phyloP scores from a whole-genome alignment of 2,888 invertebrate genomes.

The Oligia latruncula region DNA sequence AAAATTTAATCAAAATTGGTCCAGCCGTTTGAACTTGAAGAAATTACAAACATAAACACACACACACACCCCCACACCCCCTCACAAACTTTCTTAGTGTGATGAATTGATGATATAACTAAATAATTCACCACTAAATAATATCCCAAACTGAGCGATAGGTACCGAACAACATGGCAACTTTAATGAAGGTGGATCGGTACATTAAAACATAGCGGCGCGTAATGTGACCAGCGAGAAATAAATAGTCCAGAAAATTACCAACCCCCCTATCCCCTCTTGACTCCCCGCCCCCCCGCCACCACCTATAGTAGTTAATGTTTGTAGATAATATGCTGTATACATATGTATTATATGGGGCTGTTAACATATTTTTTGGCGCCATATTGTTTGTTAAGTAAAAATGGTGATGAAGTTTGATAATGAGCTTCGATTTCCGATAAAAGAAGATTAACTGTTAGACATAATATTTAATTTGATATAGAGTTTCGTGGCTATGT shows the following conservation, averaged over 20 bases:
- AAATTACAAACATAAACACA: too few species aligned
- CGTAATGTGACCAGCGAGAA: conserved; percentile 79
- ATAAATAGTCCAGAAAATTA: conserved; percentile 84
- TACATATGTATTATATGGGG: conserved; percentile 19
- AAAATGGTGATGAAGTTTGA: conserved; percentile 24
- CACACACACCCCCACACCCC: too few species aligned
- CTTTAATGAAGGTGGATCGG: conserved; percentile 68
- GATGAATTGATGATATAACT: too few species aligned
- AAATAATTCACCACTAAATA: conserved; percentile 15
- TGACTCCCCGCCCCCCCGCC: conserved; percentile 7
- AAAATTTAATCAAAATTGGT: too few species aligned
- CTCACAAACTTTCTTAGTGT: too few species aligned
- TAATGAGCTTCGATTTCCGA: conserved; percentile 19
- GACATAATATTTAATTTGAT: not conserved
- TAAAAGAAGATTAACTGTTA: not conserved
- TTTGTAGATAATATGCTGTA: conserved; percentile 51
- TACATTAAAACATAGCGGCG: conserved; percentile 70
- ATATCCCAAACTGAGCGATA: conserved; percentile 19
- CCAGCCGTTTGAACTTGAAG: too few species aligned
- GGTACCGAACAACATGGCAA: conserved; percentile 45
- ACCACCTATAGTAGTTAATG: conserved; percentile 58
- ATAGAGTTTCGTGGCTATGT: too few species aligned
- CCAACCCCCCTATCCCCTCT: conserved; percentile 55
- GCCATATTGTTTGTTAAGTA: conserved; percentile 12
- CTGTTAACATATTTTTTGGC: conserved; percentile 22